Evolutionary conservation across 2,888 invertebrate species (phyloP), one percentile per base, ranked within the genome.

Genomic region (Geotrupes spiniger): DNA sequence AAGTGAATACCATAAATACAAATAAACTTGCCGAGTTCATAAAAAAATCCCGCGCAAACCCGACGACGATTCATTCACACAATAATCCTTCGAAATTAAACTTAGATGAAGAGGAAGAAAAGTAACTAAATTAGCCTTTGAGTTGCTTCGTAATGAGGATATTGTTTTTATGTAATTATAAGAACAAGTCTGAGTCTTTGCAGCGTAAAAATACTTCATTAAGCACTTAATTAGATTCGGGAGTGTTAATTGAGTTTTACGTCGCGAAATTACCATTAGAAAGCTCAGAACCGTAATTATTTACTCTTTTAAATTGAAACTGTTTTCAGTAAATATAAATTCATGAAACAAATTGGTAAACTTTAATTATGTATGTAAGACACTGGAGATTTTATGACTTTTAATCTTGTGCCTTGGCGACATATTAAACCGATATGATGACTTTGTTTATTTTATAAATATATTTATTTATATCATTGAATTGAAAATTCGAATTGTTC

Each of bases 121-220:
- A 46, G 39, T 47, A 42, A 51, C 39, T 40, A 43, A 36, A 51
- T 47, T 51, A 51, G 43, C 28, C 38, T 43, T 38, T 38, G 17
- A 37, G 46, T 42, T 52, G 42, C 42, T 36, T 49, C 29, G 43
- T 51, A 56, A 55, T 54, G 53, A 62, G 63, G 62, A 63, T 62
- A 63, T 62, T 62, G 63, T 62, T 63, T 62, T 63, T 63, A 63
- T 57, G 56, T 47, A 55, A 63, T 62, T 63, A 63, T 53, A 51
- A 52, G 52, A 48, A 45, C 51, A 56, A 51, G 53, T 52, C 52
- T 56, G 47, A 46, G 39, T 15, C n/a, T 27, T 26, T 26, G 27
- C 27, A 40, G 43, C 38, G 52, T 54, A 61, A 60, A 61, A 59
- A 57, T 58, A 53, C 57, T 60, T 61, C 60, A 60, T 63, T 63